Evolutionary conservation across 2,888 invertebrate species (phyloP).

Genomic region (Encarsia formosa): DNA sequence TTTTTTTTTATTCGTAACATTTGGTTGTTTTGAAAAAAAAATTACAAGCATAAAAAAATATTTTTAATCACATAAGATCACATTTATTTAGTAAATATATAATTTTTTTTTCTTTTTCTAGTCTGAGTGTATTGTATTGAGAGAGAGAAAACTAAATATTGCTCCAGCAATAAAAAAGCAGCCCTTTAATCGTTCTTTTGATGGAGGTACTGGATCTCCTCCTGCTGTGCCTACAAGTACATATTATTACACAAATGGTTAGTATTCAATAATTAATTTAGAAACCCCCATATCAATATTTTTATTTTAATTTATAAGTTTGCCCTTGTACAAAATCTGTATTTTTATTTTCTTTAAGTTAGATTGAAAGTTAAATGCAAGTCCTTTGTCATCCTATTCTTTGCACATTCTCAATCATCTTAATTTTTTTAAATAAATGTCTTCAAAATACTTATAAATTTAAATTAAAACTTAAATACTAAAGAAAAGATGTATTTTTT

Average conservation of each 20-base stretch:
- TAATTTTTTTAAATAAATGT: too few relatives aligned
- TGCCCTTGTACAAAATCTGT: background rate
- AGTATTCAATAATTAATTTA: constrained; percentile 18
- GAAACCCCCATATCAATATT: background rate
- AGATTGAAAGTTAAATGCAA: too few relatives aligned
- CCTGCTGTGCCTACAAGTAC: constrained; percentile 54
- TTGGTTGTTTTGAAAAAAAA: too few relatives aligned
- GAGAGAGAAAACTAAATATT: constrained; percentile 79
- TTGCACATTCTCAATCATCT: too few relatives aligned
- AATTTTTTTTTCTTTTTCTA: constrained; percentile 41
- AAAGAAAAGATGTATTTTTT: constrained; percentile 10
- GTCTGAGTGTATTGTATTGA: constrained; percentile 72
- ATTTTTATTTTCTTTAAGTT: background rate
- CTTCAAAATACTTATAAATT: too few relatives aligned
- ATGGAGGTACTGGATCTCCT: constrained; percentile 55
- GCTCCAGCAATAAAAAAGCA: constrained; percentile 85
- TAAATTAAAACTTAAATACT: too few relatives aligned
- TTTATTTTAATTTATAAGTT: background rate
- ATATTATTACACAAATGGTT: constrained; percentile 54
- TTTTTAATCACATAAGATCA: background rate
- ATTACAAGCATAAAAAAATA: too few relatives aligned
- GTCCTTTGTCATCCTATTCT: too few relatives aligned
- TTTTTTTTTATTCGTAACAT: too few relatives aligned
- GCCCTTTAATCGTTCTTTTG: constrained; percentile 56
- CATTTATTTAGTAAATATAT: background rate